Percentiles rank a stretch among this genome's conserved stretches.
phyloP scores from a whole-genome alignment of 1,140 invertebrate genomes.

The Dendroctonus valens region DNA sequence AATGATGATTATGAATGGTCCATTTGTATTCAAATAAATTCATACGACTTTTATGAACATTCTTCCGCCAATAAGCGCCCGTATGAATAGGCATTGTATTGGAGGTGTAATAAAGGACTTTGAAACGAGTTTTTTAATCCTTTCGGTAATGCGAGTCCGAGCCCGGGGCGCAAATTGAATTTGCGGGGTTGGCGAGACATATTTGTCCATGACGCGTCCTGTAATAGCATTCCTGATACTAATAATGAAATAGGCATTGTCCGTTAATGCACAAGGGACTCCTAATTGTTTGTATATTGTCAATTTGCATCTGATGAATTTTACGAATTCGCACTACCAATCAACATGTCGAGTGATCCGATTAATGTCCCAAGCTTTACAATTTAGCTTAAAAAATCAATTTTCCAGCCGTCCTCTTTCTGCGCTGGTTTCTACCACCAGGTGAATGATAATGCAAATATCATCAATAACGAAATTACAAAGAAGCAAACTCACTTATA shows the following conservation, averaged over 20 bases:
- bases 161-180: slow-evolving; percentile 44
- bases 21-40: slow-evolving; percentile 38
- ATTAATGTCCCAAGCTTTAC: slow-evolving; percentile 20
- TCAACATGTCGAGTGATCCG: slow-evolving; percentile 25
- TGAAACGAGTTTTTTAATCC: slow-evolving; percentile 43
- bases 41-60: slow-evolving; percentile 37
- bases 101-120: slow-evolving; percentile 45
- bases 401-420: background rate
- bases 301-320: slow-evolving; percentile 50
- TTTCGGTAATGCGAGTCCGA: slow-evolving; percentile 39
- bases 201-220: slow-evolving; percentile 43
- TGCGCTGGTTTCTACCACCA: too few species aligned
- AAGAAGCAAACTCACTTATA: too few species aligned
- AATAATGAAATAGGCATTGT: slow-evolving; percentile 50
- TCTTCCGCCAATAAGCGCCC: slow-evolving; percentile 33
- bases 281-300: slow-evolving; percentile 51
- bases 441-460: too few species aligned
- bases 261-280: slow-evolving; percentile 43
- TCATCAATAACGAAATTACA: too few species aligned
- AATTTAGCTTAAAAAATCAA: slow-evolving; percentile 10
- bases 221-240: slow-evolving; percentile 49
- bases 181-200: slow-evolving; percentile 42
- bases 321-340: slow-evolving; percentile 36
- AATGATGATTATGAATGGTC: slow-evolving; percentile 25
- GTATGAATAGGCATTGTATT: slow-evolving; percentile 40